phyloP scores from a whole-genome alignment of 2,113 vertebrate genomes.

The Apus apus region DNA sequence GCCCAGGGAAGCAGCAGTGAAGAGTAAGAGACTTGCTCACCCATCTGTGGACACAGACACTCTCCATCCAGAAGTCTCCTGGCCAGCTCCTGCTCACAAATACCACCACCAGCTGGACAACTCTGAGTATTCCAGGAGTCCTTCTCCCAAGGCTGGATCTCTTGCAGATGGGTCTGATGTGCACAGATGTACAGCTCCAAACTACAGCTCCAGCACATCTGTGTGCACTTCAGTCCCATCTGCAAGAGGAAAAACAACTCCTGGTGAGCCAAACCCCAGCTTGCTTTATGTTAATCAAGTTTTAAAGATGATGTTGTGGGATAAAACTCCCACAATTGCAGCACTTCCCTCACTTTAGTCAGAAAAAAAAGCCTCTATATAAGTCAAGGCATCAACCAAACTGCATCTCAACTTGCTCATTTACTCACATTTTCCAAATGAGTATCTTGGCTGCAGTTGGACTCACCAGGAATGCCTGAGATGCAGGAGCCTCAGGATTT shows the following conservation, averaged over 20 bases:
- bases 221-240: accelerated
- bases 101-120: background rate
- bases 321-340: background rate
- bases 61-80: background rate
- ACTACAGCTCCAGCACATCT: too few species aligned
- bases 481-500: background rate
- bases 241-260: background rate
- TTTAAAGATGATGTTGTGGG: accelerated
- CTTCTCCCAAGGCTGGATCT: background rate
- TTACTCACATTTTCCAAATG: background rate
- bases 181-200: too few species aligned
- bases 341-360: background rate
- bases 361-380: background rate
- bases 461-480: background rate
- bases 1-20: background rate
- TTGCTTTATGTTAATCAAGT: background rate
- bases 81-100: background rate
- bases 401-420: background rate
- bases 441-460: background rate
- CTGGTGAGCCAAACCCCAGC: background rate
- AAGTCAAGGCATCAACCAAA: background rate
- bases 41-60: accelerated
- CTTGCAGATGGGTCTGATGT: background rate
- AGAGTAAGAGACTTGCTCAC: accelerated
- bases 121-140: accelerated